phyloP scores from a whole-genome alignment of 2,113 vertebrate genomes.

The Girardinichthys multiradiatus region DNA sequence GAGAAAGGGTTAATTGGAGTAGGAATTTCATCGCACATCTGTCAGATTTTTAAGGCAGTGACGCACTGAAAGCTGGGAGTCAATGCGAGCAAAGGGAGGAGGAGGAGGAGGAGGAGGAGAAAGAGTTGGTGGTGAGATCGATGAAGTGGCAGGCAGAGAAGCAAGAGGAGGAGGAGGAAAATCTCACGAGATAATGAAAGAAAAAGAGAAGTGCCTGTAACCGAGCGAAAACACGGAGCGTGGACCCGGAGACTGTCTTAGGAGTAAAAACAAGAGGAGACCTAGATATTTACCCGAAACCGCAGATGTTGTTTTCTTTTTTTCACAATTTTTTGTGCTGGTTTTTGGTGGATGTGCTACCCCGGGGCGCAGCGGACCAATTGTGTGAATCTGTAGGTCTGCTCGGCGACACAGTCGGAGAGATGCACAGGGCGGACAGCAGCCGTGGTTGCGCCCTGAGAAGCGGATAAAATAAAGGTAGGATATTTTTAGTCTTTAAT shows the following conservation, averaged over 20 bases:
- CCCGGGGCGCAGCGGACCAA: constrained; percentile 67
- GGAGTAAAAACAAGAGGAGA: constrained; percentile 14
- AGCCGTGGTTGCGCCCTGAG: constrained; percentile 62
- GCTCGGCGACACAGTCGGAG: constrained; percentile 68
- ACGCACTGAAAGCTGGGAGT: constrained; percentile 79
- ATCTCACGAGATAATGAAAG: constrained; percentile 83
- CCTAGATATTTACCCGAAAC: constrained; percentile 5
- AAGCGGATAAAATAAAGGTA: constrained; percentile 67
- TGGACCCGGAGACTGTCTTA: constrained; percentile 43
- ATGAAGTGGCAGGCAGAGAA: constrained; percentile 83
- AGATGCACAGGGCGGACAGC: constrained; percentile 69
- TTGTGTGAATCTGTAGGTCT: constrained; percentile 72
- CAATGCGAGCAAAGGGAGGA: constrained; percentile 55
- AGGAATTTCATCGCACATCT: constrained; percentile 87
- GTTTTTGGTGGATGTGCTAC: constrained; percentile 58
- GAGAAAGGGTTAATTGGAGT: constrained; percentile 86
- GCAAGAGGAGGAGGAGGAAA: constrained; percentile 78
- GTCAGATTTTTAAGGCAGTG: constrained; percentile 87
- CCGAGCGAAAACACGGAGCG: constrained; percentile 53
- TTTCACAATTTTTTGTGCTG: constrained; percentile 19
- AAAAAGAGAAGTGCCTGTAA: constrained; percentile 75
- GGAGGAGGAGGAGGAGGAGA: constrained; percentile 65
- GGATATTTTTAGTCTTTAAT: neutral
- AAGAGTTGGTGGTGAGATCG: constrained; percentile 83
- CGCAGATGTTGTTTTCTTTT: constrained; percentile 40